These are phyloP conservation scores for Ammodytes marinus DNA, from an alignment of 2,113 vertebrate species.

Conservation along the genomic window DNA sequence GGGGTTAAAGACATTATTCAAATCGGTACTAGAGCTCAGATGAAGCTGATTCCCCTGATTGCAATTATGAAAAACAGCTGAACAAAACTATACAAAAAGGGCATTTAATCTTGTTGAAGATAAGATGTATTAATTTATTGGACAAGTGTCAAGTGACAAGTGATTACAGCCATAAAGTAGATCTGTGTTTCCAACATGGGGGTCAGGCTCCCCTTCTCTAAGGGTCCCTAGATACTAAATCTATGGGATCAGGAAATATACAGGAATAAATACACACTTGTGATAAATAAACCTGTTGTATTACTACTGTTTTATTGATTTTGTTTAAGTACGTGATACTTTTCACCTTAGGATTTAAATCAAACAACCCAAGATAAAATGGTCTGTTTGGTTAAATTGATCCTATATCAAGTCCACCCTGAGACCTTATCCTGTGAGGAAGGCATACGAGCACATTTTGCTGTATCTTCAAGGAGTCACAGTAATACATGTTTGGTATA, in stretches of 20 bases:
- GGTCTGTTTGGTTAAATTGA: background rate
- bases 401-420: background rate
- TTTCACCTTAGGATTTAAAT: background rate
- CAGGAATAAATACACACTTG: background rate
- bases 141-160: background rate
- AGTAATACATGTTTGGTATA: background rate
- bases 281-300: no score
- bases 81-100: background rate
- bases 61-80: no score
- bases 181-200: background rate
- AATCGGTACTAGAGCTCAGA: background rate
- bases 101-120: background rate
- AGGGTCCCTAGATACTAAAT: background rate
- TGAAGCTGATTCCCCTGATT: background rate
- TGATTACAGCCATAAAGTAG: background rate
- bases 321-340: background rate
- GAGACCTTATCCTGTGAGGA: background rate
- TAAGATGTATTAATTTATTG: background rate
- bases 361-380: no score
- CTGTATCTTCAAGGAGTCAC: background rate
- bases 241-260: background rate
- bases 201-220: no score
- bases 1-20: background rate
- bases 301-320: background rate
- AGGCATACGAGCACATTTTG: background rate